Evolutionary conservation across 35 echinoderm and acorn worm genomes (phyloP).

Genomic region (Amphiura filiformis): DNA sequence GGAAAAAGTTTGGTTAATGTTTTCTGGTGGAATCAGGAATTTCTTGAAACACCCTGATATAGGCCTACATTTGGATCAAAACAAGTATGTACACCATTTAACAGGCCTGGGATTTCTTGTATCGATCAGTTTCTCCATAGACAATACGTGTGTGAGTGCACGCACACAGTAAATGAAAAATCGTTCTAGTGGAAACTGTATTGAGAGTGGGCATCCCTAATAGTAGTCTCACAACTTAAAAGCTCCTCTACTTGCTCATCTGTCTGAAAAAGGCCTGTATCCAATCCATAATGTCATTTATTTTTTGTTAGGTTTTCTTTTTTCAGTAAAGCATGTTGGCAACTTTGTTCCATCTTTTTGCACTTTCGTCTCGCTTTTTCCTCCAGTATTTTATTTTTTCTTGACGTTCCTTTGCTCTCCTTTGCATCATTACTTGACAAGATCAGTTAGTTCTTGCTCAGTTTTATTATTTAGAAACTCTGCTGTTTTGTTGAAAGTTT

Average conservation of each 20-base stretch:
- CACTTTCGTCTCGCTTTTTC: not conserved
- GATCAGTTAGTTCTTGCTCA: not conserved
- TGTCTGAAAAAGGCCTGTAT: conserved; percentile 18
- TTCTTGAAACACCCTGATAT: no score
- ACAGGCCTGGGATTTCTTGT: no score
- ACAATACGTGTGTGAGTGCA: no score
- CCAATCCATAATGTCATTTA: conserved; percentile 28
- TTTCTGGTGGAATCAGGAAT: no score
- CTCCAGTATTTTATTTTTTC: conserved; percentile 27
- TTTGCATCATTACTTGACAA: not conserved
- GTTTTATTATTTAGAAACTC: not conserved
- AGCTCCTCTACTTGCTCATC: conserved; percentile 18
- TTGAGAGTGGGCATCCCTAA: no score
- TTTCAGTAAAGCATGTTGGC: not conserved
- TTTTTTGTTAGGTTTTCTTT: conserved; percentile 44
- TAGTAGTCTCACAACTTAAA: no score
- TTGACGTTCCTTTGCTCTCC: not conserved
- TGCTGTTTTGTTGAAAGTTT: not conserved
- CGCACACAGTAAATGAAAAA: no score
- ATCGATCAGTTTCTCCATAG: no score
- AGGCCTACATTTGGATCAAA: no score
- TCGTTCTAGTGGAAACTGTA: no score
- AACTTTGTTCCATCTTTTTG: not conserved
- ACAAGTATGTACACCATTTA: no score
- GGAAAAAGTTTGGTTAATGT: no score